These are phyloP conservation scores for Xiphorhynchus erythropygius DNA, from an alignment of 2,797 vertebrate genomes.

Conservation along the genomic window DNA sequence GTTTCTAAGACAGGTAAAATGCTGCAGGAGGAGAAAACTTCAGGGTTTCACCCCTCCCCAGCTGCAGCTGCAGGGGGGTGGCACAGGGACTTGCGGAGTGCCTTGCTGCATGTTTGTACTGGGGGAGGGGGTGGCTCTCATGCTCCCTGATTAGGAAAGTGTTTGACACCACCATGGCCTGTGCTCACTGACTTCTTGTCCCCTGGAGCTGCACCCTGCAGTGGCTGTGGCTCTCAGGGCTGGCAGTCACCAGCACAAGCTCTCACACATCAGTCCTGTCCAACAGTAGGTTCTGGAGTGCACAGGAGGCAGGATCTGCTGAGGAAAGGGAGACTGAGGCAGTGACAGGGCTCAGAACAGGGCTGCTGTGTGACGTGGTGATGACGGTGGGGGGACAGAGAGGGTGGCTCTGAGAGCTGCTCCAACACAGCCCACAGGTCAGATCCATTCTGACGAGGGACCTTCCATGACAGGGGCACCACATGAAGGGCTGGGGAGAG, in stretches of 20 bases:
- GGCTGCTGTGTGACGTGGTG: neutral
- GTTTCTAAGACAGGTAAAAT: conserved; percentile 63
- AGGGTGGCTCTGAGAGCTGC: neutral
- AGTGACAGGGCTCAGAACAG: neutral
- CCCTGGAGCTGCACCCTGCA: neutral
- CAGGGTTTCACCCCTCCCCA: neutral
- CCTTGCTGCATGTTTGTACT: fast-evolving
- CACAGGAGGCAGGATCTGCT: fast-evolving
- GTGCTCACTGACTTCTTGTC: neutral
- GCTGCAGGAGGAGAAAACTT: fast-evolving
- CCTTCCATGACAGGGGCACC: fast-evolving
- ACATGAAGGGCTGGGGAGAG: fast-evolving
- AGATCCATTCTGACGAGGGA: fast-evolving
- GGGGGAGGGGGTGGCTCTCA: fast-evolving
- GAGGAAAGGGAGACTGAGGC: neutral
- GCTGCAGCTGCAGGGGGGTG: neutral
- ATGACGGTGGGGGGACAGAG: fast-evolving
- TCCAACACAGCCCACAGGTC: neutral
- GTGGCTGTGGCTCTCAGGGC: neutral
- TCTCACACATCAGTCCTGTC: neutral
- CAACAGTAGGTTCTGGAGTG: neutral
- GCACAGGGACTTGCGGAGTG: fast-evolving
- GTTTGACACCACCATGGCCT: fast-evolving
- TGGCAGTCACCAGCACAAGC: neutral
- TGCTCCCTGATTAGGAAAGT: neutral